Evolutionary conservation across 2,797 vertebrate species (phyloP), one percentile per base, ranked within the genome.

Genomic region (Rachycentron canadum): DNA sequence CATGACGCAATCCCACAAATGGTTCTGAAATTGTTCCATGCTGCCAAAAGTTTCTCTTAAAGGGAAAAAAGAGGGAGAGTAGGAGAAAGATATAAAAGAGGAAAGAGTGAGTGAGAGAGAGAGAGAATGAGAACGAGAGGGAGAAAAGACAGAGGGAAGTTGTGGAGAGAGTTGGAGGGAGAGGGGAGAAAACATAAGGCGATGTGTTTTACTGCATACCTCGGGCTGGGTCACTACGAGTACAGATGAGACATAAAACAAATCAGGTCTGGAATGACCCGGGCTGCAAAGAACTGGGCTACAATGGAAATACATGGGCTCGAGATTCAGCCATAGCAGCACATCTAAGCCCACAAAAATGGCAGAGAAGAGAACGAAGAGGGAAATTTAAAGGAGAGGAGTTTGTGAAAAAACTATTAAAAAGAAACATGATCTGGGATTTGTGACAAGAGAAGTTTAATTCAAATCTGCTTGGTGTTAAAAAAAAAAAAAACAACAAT

Each of bases 231-330:
- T 94, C 93, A 94, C 88, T 85, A 87, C 26, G 68, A 92, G 92
- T 94, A 94, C 94, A 94, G 90, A 92, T 86, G 87, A 94, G 85
- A 93, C 92, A 91, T 94, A 91, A 94, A 94, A 93, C 89, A 91
- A 89, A 88, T 90, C 86, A 76, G 84, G 90, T 89, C 90, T 91
- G 83, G 87, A 91, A 90, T 88, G 89, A 93, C 88, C 91, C 49
- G 13, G 77, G 63, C 75, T 81, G 50, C 64, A 79, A n/a, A 84
- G 73, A 89, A 75, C 76, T 41, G 60, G 70, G 65, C 81, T 66
- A 75, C 78, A 81, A 77, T 79, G 78, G 70, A 89, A 88, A 91
- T 64, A 82, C 79, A 86, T 26, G 28, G 74, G 28, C 64, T 62
- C 82, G 71, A 43, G 68, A 82, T 71, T 81, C 74, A 86, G 67